Conservation (phyloP, 2,113 vertebrate species). For the Romanogobio albipinnatus region DNA sequence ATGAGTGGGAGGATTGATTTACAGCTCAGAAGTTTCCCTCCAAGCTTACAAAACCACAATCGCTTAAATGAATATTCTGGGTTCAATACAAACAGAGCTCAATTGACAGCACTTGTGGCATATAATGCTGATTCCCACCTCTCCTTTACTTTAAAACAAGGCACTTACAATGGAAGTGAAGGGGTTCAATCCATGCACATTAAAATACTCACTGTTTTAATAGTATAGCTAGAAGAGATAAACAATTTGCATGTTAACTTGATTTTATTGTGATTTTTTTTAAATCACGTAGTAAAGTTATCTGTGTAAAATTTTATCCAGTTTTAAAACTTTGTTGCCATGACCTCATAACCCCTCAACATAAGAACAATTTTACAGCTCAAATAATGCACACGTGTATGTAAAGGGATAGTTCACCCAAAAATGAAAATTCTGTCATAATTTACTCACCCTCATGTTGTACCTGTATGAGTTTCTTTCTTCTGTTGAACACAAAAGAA, state of each 20-base stretch:
- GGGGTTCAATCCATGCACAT: background rate
- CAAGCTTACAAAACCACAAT: conserved; percentile 2
- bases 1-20: conserved; percentile 1
- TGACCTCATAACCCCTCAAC: background rate
- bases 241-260: background rate
- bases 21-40: background rate
- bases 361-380: background rate
- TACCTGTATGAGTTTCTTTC: too few relatives aligned
- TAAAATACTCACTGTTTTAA: too few relatives aligned
- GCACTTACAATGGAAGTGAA: background rate
- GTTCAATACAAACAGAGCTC: background rate
- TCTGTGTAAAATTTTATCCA: background rate
- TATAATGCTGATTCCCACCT: background rate
- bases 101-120: background rate
- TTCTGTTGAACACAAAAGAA: too few relatives aligned
- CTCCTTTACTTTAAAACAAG: background rate
- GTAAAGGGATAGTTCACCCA: too few relatives aligned
- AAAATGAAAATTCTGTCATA: too few relatives aligned
- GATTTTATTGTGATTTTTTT: background rate
- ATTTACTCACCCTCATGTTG: too few relatives aligned
- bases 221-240: background rate
- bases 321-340: background rate
- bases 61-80: background rate
- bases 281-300: background rate
- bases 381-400: too few relatives aligned